Base-by-base conservation (phyloP, 2,797 vertebrate genomes). In the Cephalopachus bancanus region DNA sequence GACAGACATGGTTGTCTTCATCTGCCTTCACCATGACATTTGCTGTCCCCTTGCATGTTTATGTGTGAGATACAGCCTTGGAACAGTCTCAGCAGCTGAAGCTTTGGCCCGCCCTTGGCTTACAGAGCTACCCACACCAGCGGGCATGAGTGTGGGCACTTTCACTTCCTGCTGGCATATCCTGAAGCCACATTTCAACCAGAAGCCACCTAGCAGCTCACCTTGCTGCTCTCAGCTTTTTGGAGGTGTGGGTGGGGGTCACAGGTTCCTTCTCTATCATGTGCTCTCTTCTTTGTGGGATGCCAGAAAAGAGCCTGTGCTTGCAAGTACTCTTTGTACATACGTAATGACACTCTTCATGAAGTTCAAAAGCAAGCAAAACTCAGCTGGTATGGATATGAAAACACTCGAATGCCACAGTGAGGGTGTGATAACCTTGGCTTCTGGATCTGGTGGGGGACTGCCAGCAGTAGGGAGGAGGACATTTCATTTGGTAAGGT, bases 11-110 rank as follows among this genome's bases (percentile, higher is more conserved):
- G 84, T 59, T 57, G n/a, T 96, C 95, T 92, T 5, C 19, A 37
- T 71, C 93, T 65, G 96, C 87, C 95, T 96, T 71, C 37, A 60
- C 84, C 51, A 8, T 76, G 96, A 80, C 96, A 78, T 74, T 89
- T 96, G 69, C 96, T 8, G 20, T 62, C 87, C 19, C 57, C 69
- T 84, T 20, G 37, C 81, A 14, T 74, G 94, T 91, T 89, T 90
- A 12, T 57, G 9, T 83, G 85, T 49, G 57, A 67, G 93, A 72
- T 0, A 11, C 60, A 11, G 69, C 94, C 55, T 67, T 81, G 83
- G 37, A 72, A 2, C 49, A 30, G 74, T 79, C 85, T 76, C 69
- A 4, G 24, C 37, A 0, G 62, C 3, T 33, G 20, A 19, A 69
- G 65, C 49, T 30, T 59, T 49, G 9, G 3, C 89, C 90, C 0